Percentiles rank a stretch among this genome's conserved stretches.
Conservation (phyloP, 1,140 invertebrate species). For the Calycopis cecrops region DNA sequence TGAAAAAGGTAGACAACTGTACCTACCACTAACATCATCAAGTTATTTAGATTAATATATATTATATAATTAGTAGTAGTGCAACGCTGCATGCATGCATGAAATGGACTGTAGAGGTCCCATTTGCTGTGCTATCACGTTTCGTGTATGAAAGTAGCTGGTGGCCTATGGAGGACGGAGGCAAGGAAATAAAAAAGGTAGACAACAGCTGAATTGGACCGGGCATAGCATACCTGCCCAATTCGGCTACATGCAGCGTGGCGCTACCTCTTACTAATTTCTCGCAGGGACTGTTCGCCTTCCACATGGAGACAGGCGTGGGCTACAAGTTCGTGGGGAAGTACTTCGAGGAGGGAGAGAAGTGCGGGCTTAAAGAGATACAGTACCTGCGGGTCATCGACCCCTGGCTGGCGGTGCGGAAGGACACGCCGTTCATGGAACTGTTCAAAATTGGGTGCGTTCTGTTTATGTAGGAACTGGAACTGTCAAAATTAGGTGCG, state of each 20-base stretch:
- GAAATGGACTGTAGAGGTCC: no score
- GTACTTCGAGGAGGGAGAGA: constrained; percentile 80
- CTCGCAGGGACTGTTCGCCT: constrained; percentile 76
- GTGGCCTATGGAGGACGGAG: constrained; percentile 77
- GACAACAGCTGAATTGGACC: no score
- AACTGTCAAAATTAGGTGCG: no score
- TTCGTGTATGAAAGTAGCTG: no score
- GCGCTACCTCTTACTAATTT: no score
- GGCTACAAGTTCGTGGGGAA: constrained; percentile 79
- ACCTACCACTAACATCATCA: background rate
- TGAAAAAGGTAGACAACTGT: constrained; percentile 65
- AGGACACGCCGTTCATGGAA: constrained; percentile 78
- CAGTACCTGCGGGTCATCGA: constrained; percentile 76
- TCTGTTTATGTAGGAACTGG: no score
- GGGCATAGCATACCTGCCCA: no score
- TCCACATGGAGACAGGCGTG: constrained; percentile 78
- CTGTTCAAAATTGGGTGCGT: constrained; percentile 78
- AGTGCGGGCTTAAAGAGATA: constrained; percentile 80
- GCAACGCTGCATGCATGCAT: no score
- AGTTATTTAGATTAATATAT: no score
- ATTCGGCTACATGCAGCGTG: no score
- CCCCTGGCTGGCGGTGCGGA: constrained; percentile 77
- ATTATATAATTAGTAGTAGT: no score
- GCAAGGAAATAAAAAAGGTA: constrained; percentile 74
- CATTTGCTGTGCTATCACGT: no score